These are phyloP conservation scores for Aplysina aerophoba DNA, from an alignment of 37 sponge, comb jelly and placozoan genomes.

Conservation along the genomic window DNA sequence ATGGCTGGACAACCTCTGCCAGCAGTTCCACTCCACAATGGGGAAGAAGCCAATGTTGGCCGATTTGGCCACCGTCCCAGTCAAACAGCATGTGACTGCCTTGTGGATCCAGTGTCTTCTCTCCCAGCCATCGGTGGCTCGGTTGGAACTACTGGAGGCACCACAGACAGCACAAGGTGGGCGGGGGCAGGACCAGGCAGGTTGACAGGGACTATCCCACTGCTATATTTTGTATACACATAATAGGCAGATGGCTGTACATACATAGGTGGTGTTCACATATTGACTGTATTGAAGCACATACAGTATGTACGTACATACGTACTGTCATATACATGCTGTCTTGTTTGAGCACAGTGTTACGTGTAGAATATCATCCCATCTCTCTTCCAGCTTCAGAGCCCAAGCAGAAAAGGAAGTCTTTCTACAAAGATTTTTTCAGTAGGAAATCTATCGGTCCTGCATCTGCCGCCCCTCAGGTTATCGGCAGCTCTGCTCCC, in stretches of 20 bases:
- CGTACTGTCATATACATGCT: no score
- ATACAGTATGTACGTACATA: no score
- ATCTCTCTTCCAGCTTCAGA: not conserved
- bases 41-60: no score
- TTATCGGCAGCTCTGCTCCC: not conserved
- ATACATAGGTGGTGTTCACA: not conserved
- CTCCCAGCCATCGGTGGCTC: no score
- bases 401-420: not conserved
- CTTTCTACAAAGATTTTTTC: conserved; percentile 1
- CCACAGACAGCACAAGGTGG: no score
- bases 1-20: not conserved
- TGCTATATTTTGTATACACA: not conserved
- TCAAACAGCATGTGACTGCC: not conserved
- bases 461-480: not conserved
- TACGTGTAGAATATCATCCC: no score
- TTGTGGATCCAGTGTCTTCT: not conserved
- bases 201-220: no score
- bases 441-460: not conserved
- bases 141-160: no score
- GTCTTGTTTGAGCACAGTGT: no score
- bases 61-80: not conserved
- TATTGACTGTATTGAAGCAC: no score
- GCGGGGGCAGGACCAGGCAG: not conserved
- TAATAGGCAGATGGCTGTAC: not conserved
- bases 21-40: not conserved